Evolutionary conservation across 2,113 vertebrate genomes (phyloP), one percentile per base, ranked within the genome.

Genomic region (Sylvietta virens): DNA sequence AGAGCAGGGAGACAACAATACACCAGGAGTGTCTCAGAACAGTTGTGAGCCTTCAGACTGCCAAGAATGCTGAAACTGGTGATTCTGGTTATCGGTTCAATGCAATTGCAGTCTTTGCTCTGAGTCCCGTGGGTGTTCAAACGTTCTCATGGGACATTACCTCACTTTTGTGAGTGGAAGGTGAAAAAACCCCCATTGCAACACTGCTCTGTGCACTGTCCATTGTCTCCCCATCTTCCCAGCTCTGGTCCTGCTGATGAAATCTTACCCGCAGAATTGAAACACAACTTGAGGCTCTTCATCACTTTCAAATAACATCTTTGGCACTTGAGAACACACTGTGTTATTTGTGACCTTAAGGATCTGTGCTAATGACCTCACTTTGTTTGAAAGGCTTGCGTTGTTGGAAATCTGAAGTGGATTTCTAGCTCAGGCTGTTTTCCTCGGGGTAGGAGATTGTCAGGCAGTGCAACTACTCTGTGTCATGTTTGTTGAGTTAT

Each of bases 71-170:
- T 53, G 30, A 27, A 80, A 31, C 9, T 50, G 81, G 13, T 44
- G n/a, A 56, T 54, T 62, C 39, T 77, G 21, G 10, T 72, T 26
- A 26, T 10, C 69, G 27, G 22, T 44, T 72, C 42, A 51, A 4
- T 67, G 57, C 8, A 44, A 0, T 23, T 51, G 22, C 42, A 28
- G 51, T 33, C 81, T 33, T 74, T 92, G 35, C 48, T 33, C 77
- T 1, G 1, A 44, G 50, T 53, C 44, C 10, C 0, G 1, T 44
- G 58, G 40, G 5, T 64, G 3, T 47, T 60, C 13, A 74, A 35
- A 35, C 0, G 0, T 76, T 76, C 40, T 42, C 31, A 3, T 35
- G 14, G 70, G 42, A 48, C 22, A 33, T 62, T 22, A 31, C 53
- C 28, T 81, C 45, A 15, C 20, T 47, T 51, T 21, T 26, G 39